phyloP scores from a whole-genome alignment of 2,113 vertebrate species.

The Serinus canaria region DNA sequence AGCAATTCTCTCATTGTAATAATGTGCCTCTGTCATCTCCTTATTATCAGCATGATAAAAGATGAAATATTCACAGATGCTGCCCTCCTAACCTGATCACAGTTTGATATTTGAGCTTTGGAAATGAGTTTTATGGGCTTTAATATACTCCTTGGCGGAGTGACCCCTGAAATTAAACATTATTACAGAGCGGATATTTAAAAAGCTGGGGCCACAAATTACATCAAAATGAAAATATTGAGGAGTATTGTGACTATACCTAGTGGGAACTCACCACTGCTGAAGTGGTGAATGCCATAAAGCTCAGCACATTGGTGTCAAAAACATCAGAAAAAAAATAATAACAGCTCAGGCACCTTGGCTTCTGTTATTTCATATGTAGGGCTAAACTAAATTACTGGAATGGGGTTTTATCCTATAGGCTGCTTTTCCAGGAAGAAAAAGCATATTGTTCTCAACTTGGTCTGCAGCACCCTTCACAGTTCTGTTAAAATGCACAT shows the following conservation, averaged over 20 bases:
- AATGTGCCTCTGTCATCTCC: conserved; percentile 99
- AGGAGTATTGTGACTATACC: conserved; percentile 98
- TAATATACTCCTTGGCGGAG: conserved; percentile 99
- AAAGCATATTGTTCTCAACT: conserved; percentile 53
- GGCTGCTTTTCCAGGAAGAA: conserved; percentile 59
- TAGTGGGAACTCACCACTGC: conserved; percentile 85
- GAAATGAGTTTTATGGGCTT: conserved; percentile 99
- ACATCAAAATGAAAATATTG: conserved; percentile 99
- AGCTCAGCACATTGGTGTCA: conserved; percentile 85
- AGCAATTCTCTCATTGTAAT: conserved; percentile 99
- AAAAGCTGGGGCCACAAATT: conserved; percentile 99
- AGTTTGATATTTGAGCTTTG: conserved; percentile 99
- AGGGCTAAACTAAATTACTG: conserved; percentile 92
- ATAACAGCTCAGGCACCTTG: conserved; percentile 88
- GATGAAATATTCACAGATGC: conserved; percentile 99
- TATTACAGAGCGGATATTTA: conserved; percentile 99
- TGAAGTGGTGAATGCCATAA: conserved; percentile 72
- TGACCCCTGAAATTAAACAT: conserved; percentile 99
- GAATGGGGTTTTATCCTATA: conserved; percentile 64
- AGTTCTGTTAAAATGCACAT: conserved; percentile 50
- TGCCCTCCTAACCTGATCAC: conserved; percentile 99
- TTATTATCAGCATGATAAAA: conserved; percentile 99
- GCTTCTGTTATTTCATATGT: conserved; percentile 82
- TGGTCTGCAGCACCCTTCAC: conserved; percentile 45
- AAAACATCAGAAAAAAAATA: conserved; percentile 86